phyloP scores from a whole-genome alignment of 2,888 invertebrate genomes.

The Pachycephus smyrnensis region DNA sequence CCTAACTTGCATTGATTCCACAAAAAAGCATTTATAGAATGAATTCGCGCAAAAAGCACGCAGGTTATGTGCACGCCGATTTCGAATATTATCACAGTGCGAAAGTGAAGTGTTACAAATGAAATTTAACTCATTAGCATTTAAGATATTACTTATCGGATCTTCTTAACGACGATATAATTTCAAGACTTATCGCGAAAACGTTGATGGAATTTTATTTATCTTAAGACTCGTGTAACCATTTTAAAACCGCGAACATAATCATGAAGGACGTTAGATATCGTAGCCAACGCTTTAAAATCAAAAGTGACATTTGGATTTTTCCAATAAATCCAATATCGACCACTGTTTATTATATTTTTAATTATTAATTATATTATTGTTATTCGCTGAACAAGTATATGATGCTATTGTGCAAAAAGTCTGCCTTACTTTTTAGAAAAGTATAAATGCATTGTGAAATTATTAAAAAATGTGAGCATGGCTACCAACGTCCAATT shows the following conservation, averaged over 20 bases:
- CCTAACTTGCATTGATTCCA: constrained; percentile 23
- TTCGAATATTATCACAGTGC: not conserved
- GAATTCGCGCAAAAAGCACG: constrained; percentile 2
- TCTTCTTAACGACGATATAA: constrained; percentile 6
- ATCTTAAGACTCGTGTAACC: constrained; percentile 42
- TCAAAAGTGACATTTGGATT: not conserved
- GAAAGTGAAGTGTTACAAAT: constrained; percentile 13
- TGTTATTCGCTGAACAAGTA: not conserved
- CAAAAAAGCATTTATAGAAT: constrained; percentile 21
- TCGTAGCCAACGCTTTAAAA: not conserved
- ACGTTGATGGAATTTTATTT: constrained; percentile 25
- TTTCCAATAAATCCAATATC: not conserved
- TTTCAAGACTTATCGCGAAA: constrained; percentile 33
- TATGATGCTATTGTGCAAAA: not conserved
- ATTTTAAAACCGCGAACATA: constrained; percentile 47
- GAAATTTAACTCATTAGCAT: not conserved
- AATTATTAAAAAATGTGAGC: not conserved
- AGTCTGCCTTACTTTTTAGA: not conserved
- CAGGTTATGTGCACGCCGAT: constrained; percentile 37
- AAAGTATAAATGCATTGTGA: not conserved
- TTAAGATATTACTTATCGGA: constrained; percentile 8
- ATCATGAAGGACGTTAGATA: constrained; percentile 22
- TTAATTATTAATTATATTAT: not conserved
- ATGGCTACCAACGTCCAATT: constrained; percentile 4
- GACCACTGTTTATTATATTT: not conserved